Percentiles rank a stretch among this genome's conserved stretches.
Evolutionary conservation across 2,797 vertebrate genomes (phyloP).

Genomic region (Acipenser transmontanus): DNA sequence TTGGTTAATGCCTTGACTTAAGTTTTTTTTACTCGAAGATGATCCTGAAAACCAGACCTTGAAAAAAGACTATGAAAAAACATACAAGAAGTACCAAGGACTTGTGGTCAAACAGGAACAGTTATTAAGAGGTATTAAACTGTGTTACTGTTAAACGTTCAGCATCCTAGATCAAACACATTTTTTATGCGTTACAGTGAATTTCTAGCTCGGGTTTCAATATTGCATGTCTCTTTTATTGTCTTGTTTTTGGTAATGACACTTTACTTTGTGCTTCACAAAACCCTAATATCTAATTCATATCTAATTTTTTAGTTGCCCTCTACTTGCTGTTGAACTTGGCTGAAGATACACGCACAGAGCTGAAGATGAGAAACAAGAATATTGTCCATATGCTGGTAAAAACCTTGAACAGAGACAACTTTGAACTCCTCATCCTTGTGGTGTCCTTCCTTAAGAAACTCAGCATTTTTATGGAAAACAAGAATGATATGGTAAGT

Average conservation of each 20-base stretch:
- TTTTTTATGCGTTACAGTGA: too few species aligned
- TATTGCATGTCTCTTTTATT: neutral
- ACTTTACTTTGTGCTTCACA: too few species aligned
- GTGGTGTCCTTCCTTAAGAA: slow-evolving; percentile 91
- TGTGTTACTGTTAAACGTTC: neutral
- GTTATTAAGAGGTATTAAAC: slow-evolving; percentile 74
- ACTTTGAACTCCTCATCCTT: slow-evolving; percentile 80
- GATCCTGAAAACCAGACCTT: slow-evolving; percentile 75
- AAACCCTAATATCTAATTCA: too few species aligned
- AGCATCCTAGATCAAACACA: too few species aligned
- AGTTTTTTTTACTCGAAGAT: slow-evolving; percentile 70
- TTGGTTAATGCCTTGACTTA: slow-evolving; percentile 50
- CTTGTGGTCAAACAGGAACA: slow-evolving; percentile 87
- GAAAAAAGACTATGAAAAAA: slow-evolving; percentile 88
- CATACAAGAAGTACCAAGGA: slow-evolving; percentile 83
- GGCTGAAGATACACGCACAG: slow-evolving; percentile 82
- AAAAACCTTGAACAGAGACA: slow-evolving; percentile 80
- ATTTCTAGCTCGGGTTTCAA: neutral
- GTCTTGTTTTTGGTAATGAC: too few species aligned
- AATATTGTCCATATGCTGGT: slow-evolving; percentile 89
- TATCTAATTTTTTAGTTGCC: slow-evolving; percentile 60
- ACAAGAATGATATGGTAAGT: slow-evolving; percentile 94
- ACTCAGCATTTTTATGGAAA: slow-evolving; percentile 91
- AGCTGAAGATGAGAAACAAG: slow-evolving; percentile 94
- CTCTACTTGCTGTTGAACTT: slow-evolving; percentile 86